Evolutionary conservation across 2,797 vertebrate genomes (phyloP).

Genomic region (Fistularia commersonii): DNA sequence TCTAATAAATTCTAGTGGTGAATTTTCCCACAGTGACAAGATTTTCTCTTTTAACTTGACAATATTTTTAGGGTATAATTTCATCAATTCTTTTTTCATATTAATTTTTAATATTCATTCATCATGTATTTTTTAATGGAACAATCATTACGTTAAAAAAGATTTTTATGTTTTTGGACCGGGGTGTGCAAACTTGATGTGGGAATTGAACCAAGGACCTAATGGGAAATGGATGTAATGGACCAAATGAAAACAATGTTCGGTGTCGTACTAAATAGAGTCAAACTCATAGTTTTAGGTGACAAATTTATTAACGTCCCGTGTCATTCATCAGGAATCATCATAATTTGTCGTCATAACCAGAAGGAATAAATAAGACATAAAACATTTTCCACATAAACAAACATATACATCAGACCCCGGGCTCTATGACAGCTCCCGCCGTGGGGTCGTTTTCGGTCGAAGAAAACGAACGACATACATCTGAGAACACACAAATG

Average conservation of each 20-base stretch:
- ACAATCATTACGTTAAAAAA: too few species aligned
- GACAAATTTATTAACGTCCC: conserved; percentile 94
- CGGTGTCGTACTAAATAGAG: neutral
- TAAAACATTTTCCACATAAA: conserved; percentile 81
- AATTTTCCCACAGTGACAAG: too few species aligned
- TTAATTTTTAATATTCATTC: too few species aligned
- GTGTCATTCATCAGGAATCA: conserved; percentile 74
- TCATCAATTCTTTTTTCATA: too few species aligned
- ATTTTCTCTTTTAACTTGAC: too few species aligned
- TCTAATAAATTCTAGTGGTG: too few species aligned
- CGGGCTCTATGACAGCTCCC: conserved; percentile 30
- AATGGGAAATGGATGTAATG: too few species aligned
- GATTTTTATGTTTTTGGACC: too few species aligned
- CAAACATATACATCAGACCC: conserved; percentile 73
- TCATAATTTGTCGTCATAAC: conserved; percentile 56
- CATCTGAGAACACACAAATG: conserved; percentile 76
- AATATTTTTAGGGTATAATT: too few species aligned
- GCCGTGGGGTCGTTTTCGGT: conserved; percentile 42
- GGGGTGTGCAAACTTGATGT: too few species aligned
- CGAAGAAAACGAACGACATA: conserved; percentile 68
- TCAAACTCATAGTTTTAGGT: conserved; percentile 62
- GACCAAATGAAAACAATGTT: neutral
- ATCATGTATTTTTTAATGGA: too few species aligned
- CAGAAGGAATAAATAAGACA: conserved; percentile 93
- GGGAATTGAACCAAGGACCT: too few species aligned